phyloP scores from a whole-genome alignment of 2,888 invertebrate species.

The Gisinianus flammeolus region DNA sequence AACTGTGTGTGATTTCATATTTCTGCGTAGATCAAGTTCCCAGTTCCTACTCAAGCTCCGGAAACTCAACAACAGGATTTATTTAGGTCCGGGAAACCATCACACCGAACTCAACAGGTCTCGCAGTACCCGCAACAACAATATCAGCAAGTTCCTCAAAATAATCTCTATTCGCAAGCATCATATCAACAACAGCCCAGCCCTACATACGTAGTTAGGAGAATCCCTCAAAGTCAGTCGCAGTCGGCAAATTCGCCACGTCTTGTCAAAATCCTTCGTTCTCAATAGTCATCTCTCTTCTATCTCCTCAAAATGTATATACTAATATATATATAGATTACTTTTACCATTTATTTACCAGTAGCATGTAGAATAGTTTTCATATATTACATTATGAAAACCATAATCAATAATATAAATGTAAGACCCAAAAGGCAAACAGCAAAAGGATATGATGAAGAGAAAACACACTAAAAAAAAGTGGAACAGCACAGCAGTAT shows the following conservation, averaged over 20 bases:
- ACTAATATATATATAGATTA: too few relatives aligned
- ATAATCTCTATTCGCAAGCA: slow-evolving; percentile 17
- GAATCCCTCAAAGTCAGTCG: slow-evolving; percentile 13
- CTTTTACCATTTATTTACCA: too few relatives aligned
- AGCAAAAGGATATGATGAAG: too few relatives aligned
- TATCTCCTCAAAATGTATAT: not conserved
- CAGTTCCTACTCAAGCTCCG: slow-evolving; percentile 54
- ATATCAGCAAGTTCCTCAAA: not conserved
- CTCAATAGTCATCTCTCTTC: slow-evolving; percentile 18
- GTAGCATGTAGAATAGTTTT: too few relatives aligned
- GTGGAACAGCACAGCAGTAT: too few relatives aligned
- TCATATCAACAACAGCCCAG: slow-evolving; percentile 7
- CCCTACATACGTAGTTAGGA: slow-evolving; percentile 37
- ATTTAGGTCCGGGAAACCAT: not conserved
- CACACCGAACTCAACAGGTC: slow-evolving; percentile 27
- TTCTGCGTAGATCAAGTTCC: slow-evolving; percentile 44
- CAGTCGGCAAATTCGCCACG: not conserved
- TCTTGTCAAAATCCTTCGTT: slow-evolving; percentile 31
- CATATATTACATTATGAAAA: too few relatives aligned
- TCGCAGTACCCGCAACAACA: slow-evolving; percentile 32
- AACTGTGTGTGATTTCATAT: not conserved
- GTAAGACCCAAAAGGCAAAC: too few relatives aligned
- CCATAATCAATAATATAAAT: too few relatives aligned
- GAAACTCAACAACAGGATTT: slow-evolving; percentile 31
- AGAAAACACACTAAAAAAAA: too few relatives aligned